Evolutionary conservation across 2,888 invertebrate genomes (phyloP).

Genomic region (Hemithea aestivaria): DNA sequence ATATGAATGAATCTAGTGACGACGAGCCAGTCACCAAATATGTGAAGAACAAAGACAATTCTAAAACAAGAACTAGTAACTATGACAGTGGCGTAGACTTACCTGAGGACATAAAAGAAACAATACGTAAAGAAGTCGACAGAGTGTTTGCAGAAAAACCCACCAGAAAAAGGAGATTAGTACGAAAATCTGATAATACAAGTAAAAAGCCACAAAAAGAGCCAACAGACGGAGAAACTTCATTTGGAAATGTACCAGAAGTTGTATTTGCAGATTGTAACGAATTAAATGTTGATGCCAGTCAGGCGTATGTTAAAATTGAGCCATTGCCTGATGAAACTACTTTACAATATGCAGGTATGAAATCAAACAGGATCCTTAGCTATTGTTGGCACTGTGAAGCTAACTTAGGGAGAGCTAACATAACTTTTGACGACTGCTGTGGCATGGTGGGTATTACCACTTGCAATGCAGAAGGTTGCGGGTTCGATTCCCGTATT

Average conservation of each 20-base stretch:
- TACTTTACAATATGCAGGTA: conserved; percentile 28
- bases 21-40: conserved; percentile 68
- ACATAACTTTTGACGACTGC: too few relatives aligned
- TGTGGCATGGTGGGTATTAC: too few relatives aligned
- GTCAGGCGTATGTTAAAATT: conserved; percentile 40
- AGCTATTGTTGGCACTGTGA: too few relatives aligned
- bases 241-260: conserved; percentile 31
- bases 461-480: too few relatives aligned
- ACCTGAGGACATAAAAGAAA: conserved; percentile 49
- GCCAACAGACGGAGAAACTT: conserved; percentile 11
- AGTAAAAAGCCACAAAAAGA: conserved; percentile 24
- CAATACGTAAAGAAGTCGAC: conserved; percentile 48
- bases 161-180: neutral
- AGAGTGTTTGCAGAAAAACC: conserved; percentile 33
- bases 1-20: conserved; percentile 43
- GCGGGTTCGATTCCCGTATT: too few relatives aligned
- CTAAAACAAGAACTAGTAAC: conserved; percentile 28
- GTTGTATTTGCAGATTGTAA: conserved; percentile 62
- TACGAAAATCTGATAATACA: conserved; percentile 20
- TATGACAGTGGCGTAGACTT: conserved; percentile 51
- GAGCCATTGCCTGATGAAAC: conserved; percentile 23
- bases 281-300: conserved; percentile 30
- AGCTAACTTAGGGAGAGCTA: too few relatives aligned
- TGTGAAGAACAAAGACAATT: conserved; percentile 10
- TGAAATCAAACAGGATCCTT: too few relatives aligned